phyloP scores from a whole-genome alignment of 2,797 vertebrate genomes.

The Pterois miles region DNA sequence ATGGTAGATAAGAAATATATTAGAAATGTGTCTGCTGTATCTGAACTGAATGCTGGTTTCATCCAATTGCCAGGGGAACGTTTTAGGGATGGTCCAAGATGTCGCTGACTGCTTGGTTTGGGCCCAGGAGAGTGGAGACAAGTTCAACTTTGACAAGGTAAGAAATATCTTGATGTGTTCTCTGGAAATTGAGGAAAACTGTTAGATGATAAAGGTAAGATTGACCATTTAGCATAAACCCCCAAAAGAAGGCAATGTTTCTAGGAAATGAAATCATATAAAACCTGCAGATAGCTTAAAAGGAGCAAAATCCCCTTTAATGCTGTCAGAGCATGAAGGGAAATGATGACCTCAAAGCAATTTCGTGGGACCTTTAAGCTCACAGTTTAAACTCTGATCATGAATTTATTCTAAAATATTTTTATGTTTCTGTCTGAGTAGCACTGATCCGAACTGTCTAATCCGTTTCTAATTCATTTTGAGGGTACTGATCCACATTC shows the following conservation, averaged over 20 bases:
- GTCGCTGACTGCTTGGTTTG: constrained; percentile 82
- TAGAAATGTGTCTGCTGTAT: constrained; percentile 4
- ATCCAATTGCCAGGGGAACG: constrained; percentile 74
- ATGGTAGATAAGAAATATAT: not conserved
- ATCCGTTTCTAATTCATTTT: not conserved
- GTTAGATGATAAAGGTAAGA: not conserved
- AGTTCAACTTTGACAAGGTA: constrained; percentile 81
- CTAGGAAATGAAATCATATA: not conserved
- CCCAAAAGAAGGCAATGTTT: too few relatives aligned
- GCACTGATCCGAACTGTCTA: not conserved
- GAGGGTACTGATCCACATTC: not conserved
- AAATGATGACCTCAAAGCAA: not conserved
- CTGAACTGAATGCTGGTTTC: constrained; percentile 22
- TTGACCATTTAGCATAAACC: too few relatives aligned
- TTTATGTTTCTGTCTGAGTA: not conserved
- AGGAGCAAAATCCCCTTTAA: not conserved
- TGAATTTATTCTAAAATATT: too few relatives aligned
- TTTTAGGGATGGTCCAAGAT: constrained; percentile 83
- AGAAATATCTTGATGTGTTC: constrained; percentile 12
- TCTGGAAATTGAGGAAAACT: not conserved
- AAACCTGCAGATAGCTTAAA: not conserved
- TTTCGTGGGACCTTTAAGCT: not conserved
- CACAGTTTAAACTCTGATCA: not conserved
- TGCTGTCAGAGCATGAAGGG: not conserved
- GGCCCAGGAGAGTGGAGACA: constrained; percentile 71